Evolutionary conservation across 2,113 vertebrate genomes (phyloP).

Genomic region (Phalacrocorax aristotelis): DNA sequence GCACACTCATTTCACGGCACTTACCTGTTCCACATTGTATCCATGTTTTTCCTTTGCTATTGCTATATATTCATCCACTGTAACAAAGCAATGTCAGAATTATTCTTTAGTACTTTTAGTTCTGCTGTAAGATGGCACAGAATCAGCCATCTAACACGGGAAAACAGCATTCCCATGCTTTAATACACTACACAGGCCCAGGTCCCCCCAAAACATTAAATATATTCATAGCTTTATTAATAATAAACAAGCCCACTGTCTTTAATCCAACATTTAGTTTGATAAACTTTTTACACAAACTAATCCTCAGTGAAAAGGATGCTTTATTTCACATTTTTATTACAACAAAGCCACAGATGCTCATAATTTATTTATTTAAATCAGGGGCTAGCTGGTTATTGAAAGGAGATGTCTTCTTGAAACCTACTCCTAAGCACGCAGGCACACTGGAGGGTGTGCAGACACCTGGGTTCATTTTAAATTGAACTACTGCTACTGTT

Average conservation of each 20-base stretch:
- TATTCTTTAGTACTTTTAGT: slow-evolving; percentile 27
- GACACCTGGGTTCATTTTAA: background rate
- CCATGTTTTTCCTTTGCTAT: slow-evolving; percentile 98
- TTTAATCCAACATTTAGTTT: background rate
- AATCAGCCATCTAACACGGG: background rate
- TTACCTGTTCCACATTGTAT: slow-evolving; percentile 98
- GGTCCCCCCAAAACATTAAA: background rate
- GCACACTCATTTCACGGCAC: slow-evolving; percentile 8
- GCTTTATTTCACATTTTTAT: background rate
- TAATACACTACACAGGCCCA: background rate
- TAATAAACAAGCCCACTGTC: background rate
- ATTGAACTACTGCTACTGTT: background rate
- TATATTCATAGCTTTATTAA: background rate
- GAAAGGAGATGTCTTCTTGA: background rate
- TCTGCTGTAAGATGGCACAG: background rate
- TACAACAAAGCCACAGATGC: background rate
- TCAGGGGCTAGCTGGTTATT: background rate
- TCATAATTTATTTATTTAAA: background rate
- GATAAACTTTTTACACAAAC: background rate
- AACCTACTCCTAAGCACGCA: background rate
- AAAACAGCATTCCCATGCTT: background rate
- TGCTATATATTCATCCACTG: slow-evolving; percentile 98
- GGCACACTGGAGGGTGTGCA: background rate
- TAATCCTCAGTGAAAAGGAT: background rate
- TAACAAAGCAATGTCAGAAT: slow-evolving; percentile 66